Base-by-base conservation (phyloP, 1,140 invertebrate species). In the Zaprionus vittiger region DNA sequence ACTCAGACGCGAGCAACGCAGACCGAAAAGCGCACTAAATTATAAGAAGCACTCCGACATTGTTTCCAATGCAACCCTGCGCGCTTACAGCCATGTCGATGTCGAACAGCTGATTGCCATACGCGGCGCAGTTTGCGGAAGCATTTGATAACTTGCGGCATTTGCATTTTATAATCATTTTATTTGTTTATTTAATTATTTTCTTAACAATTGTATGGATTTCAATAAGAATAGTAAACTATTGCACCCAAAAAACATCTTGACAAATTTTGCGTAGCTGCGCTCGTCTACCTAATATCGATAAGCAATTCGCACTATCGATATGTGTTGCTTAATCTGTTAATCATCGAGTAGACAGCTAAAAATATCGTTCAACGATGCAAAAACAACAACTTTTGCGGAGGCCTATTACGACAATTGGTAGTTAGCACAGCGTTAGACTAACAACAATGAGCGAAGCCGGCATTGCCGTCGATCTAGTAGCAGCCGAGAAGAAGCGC, bases 401-500 rank as follows among this genome's bases (percentile, higher is more conserved):
- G n/a, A 17, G 22, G 9, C 56, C 52, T 47, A 64, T 84, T 86
- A 85, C 82, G 79, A 72, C 68, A 86, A 85, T 73, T 44, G n/a
- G 38, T 47, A 47, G 44, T 17, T 61, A 34, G 15, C 9, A 14
- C 12, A 47, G 24, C 26, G 22, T 17, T 24, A 34, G 31, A 34
- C 31, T 7, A 31, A 28, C 6, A 47, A 20, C 57, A 73, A 90
- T 91, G 86, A 83, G 55, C 61, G 82, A 83, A 73, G 66, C 68
- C 60, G 71, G 68, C 63, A 34, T 70, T 41, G 74, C 67, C 59
- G 68, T 61, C 47, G 87, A 86, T 63, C 67, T 81, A 7, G 61
- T 89, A 47, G 81, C 56, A 44, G 83, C 80, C 20, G 83, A 87
- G 31, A 87, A 87, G 57, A 56, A 78, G 17, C 81, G 84, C 47